These are phyloP conservation scores for Camelus dromedarius DNA, from an alignment of 2,113 vertebrate species.

Conservation along the genomic window DNA sequence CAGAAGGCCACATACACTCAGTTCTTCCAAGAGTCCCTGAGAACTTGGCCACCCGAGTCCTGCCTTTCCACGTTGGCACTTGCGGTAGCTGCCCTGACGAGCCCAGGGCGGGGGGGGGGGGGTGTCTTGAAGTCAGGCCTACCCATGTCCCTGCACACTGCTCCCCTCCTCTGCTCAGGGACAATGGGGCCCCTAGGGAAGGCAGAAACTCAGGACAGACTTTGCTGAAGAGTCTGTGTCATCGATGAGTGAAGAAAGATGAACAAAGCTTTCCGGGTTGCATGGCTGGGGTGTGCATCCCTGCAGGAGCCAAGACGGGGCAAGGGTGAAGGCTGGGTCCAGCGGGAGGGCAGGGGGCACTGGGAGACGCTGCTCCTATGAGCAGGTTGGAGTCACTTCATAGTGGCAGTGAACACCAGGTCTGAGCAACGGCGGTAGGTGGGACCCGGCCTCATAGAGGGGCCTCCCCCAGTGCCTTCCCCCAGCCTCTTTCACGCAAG, in stretches of 20 bases:
- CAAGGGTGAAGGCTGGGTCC: neutral
- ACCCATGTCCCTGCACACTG: neutral
- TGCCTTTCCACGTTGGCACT: neutral
- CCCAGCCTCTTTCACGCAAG: neutral
- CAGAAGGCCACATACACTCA: neutral
- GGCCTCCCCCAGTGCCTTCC: neutral
- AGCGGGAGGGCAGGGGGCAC: neutral
- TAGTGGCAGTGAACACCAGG: neutral
- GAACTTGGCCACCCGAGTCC: neutral
- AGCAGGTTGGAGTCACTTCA: neutral
- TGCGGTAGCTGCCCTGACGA: neutral
- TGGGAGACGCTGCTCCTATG: neutral
- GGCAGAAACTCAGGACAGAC: neutral
- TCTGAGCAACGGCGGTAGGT: neutral
- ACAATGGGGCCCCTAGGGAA: neutral
- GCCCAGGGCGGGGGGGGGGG: accelerated
- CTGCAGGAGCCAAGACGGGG: neutral
- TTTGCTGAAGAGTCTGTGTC: neutral
- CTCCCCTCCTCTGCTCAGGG: neutral
- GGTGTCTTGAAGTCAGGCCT: neutral
- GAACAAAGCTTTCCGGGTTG: neutral
- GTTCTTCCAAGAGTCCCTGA: neutral
- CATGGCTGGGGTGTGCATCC: neutral
- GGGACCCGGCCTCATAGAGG: neutral
- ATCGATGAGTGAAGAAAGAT: neutral